phyloP scores from a whole-genome alignment of 2,888 invertebrate genomes.

The Cinara cedri region DNA sequence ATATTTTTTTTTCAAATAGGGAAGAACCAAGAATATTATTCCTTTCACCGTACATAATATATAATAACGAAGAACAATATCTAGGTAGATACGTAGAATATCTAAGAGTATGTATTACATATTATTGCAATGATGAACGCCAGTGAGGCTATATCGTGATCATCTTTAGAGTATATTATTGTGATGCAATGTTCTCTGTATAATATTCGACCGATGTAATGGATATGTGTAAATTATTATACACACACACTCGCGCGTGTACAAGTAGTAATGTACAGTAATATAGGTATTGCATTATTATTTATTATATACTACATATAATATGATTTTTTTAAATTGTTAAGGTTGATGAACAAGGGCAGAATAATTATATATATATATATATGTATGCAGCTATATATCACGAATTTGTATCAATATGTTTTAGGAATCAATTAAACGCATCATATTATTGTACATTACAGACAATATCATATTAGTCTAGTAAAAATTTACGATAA shows the following conservation, averaged over 20 bases:
- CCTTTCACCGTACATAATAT: slow-evolving; percentile 51
- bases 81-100: not conserved
- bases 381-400: too few species aligned
- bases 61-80: slow-evolving; percentile 23
- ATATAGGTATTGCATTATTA: slow-evolving; percentile 26
- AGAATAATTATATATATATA: not conserved
- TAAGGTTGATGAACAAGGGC: not conserved
- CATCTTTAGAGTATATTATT: slow-evolving; percentile 34
- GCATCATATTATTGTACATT: too few species aligned
- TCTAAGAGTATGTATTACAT: slow-evolving; percentile 9
- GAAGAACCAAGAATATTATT: slow-evolving; percentile 35
- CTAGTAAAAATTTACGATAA: too few species aligned
- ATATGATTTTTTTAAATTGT: not conserved
- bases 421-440: too few species aligned
- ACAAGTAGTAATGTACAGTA: too few species aligned
- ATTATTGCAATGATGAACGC: slow-evolving; percentile 39
- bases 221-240: not conserved
- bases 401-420: too few species aligned
- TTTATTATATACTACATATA: not conserved
- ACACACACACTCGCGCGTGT: not conserved
- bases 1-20: slow-evolving; percentile 30
- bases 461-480: too few species aligned
- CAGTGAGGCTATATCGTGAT: slow-evolving; percentile 43
- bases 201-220: slow-evolving; percentile 28
- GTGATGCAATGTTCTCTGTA: slow-evolving; percentile 23